Conservation (phyloP, 2,113 vertebrate species). For the Phycodurus eques region DNA sequence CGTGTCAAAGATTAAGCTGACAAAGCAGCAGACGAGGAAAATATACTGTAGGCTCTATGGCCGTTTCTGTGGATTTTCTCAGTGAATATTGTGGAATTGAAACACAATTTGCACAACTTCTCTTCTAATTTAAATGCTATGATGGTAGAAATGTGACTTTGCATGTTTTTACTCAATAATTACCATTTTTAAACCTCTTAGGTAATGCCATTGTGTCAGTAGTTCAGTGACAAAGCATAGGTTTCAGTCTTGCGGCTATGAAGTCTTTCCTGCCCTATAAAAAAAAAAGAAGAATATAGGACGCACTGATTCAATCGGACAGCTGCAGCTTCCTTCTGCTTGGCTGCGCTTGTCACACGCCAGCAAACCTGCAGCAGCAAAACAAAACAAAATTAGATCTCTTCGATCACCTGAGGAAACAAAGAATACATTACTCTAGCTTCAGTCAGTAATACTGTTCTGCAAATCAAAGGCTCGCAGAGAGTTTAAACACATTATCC, state of each 20-base stretch:
- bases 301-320: conserved; percentile 5
- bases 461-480: neutral
- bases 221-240: neutral
- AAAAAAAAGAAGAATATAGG: conserved; percentile 6
- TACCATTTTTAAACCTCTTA: neutral
- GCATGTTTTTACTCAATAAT: neutral
- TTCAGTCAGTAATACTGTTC: neutral
- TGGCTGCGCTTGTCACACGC: conserved; percentile 3
- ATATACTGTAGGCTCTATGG: too few species aligned
- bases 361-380: neutral
- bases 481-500: neutral
- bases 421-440: neutral
- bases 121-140: neutral
- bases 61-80: too few species aligned
- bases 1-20: too few species aligned
- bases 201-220: neutral
- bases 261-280: conserved; percentile 12
- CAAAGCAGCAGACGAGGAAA: too few species aligned
- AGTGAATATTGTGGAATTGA: too few species aligned
- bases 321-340: conserved; percentile 6
- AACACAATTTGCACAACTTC: too few species aligned
- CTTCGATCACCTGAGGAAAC: conserved; percentile 1
- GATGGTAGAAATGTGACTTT: neutral
- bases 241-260: conserved; percentile 11
- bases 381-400: conserved; percentile 1